A percentile compares a stretch with the other conserved stretches of the same genome.
phyloP scores from a whole-genome alignment of 2,888 invertebrate genomes.

The Quadroppia sp. region DNA sequence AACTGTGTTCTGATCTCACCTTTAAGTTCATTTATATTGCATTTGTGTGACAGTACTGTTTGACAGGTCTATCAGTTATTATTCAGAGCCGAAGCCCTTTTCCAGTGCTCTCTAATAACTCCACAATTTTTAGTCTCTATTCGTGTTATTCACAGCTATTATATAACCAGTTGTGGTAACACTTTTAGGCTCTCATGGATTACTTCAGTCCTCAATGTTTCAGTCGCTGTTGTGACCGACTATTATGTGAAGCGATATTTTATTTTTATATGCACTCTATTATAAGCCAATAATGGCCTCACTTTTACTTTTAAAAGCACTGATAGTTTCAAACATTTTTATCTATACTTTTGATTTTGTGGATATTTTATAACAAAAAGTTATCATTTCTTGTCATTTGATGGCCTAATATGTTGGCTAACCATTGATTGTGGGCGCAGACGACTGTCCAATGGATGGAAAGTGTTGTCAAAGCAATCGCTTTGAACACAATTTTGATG shows the following conservation, averaged over 20 bases:
- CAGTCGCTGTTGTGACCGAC: not conserved
- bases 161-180: not conserved
- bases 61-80: not conserved
- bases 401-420: not conserved
- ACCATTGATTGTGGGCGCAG: not conserved
- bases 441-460: not conserved
- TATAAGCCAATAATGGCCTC: not conserved
- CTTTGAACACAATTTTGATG: not conserved
- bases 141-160: not conserved
- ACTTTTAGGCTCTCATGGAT: not conserved
- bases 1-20: not conserved
- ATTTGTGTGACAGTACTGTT: not conserved
- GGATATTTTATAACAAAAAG: not conserved
- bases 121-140: not conserved
- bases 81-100: not conserved
- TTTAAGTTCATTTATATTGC: slow-evolving; percentile 18
- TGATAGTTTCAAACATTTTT: not conserved
- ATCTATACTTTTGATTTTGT: not conserved
- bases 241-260: not conserved
- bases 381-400: not conserved
- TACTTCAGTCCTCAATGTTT: not conserved
- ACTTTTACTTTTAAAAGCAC: not conserved
- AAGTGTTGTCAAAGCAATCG: not conserved
- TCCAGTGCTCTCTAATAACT: not conserved
- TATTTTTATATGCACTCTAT: slow-evolving; percentile 6